Percentiles rank a stretch among this genome's conserved stretches.
phyloP scores from a whole-genome alignment of 2,888 invertebrate genomes.

The Cylloceria caligata region DNA sequence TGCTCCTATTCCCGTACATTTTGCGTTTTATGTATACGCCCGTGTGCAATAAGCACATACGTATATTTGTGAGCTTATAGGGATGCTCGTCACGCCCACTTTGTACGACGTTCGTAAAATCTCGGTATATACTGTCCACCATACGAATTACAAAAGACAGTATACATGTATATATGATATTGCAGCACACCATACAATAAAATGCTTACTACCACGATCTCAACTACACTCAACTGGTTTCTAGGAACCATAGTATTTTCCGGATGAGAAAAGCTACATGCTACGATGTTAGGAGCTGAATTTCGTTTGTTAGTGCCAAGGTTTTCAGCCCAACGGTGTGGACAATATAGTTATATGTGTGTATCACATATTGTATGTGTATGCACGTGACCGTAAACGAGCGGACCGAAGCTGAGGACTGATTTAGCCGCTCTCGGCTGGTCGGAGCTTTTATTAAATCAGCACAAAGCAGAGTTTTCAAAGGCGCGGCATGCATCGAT shows the following conservation, averaged over 20 bases:
- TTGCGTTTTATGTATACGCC: constrained; percentile 58
- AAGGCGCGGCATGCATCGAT: not conserved
- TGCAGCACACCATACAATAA: not conserved
- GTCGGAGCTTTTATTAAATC: constrained; percentile 6
- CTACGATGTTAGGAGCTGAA: not conserved
- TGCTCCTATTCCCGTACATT: constrained; percentile 45
- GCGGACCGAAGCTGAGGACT: not conserved
- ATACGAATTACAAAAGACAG: not conserved
- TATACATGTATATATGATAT: not conserved
- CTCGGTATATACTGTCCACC: not conserved
- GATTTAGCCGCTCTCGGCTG: not conserved
- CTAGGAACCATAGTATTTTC: not conserved
- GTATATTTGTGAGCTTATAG: constrained; percentile 8
- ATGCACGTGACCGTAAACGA: constrained; percentile 12
- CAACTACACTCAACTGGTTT: not conserved
- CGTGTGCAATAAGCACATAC: constrained; percentile 55
- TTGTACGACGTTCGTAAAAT: not conserved
- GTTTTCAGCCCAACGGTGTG: not conserved
- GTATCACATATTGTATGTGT: not conserved
- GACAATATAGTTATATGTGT: not conserved
- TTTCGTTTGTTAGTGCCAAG: not conserved
- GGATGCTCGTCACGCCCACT: not conserved
- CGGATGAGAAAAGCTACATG: not conserved
- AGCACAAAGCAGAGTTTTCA: not conserved
- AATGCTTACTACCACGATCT: not conserved